Conservation (phyloP, 2,113 vertebrate genomes). For the Indicator maculatus region DNA sequence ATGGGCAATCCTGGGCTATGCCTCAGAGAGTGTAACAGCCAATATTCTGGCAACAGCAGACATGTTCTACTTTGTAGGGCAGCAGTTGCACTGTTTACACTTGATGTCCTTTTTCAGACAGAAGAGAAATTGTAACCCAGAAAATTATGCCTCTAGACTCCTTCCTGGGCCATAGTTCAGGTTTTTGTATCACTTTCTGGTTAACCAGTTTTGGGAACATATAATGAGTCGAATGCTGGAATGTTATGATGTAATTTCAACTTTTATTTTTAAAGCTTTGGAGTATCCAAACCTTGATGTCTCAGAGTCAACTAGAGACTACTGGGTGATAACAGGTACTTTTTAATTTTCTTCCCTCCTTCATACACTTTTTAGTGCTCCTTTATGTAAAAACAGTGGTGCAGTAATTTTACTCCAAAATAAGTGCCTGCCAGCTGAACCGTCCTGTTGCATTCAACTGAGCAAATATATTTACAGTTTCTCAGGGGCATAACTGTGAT, state of each 20-base stretch:
- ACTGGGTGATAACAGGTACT: slow-evolving; percentile 97
- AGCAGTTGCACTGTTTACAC: background rate
- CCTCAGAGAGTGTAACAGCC: background rate
- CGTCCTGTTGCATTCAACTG: background rate
- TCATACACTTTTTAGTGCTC: background rate
- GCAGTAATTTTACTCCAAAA: background rate
- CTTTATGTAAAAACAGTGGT: background rate
- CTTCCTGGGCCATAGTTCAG: background rate
- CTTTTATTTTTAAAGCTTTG: slow-evolving; percentile 82
- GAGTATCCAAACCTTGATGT: slow-evolving; percentile 97
- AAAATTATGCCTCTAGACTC: background rate
- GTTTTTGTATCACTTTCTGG: background rate
- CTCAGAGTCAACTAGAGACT: slow-evolving; percentile 90
- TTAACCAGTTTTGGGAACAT: background rate
- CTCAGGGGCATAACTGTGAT: background rate
- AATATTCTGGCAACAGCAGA: background rate
- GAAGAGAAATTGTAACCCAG: background rate
- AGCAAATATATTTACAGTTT: background rate
- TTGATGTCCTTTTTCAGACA: background rate
- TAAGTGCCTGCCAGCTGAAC: background rate
- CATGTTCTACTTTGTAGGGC: background rate
- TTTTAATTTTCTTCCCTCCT: background rate
- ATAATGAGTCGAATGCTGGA: background rate
- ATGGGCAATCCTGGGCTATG: background rate
- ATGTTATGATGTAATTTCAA: background rate